Evolutionary conservation across 2,888 invertebrate genomes (phyloP).

Genomic region (Andrena camellia): DNA sequence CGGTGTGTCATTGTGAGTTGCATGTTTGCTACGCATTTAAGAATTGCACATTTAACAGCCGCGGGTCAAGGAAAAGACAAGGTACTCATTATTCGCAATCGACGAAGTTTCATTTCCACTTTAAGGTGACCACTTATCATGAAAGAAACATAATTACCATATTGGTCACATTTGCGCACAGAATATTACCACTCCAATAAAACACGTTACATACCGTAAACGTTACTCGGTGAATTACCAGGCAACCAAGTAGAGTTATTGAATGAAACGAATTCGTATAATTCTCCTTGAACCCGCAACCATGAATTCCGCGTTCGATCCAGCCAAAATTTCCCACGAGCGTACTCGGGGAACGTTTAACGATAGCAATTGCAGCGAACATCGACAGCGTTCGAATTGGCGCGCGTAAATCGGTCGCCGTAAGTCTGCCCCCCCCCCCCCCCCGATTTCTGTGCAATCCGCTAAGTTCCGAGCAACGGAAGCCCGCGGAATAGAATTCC

Average conservation of each 20-base stretch:
- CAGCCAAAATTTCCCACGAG: conserved; percentile 11
- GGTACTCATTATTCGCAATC: conserved; percentile 15
- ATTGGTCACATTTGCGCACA: too few species aligned
- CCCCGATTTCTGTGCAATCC: conserved; percentile 11
- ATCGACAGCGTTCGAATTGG: conserved; percentile 32
- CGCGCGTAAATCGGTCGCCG: conserved; percentile 42
- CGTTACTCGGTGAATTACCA: neutral
- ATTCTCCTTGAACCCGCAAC: neutral
- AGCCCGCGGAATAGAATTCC: conserved; percentile 42
- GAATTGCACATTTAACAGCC: neutral
- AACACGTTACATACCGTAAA: neutral
- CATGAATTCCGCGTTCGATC: conserved; percentile 1
- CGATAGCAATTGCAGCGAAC: conserved; percentile 40
- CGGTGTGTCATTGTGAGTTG: neutral
- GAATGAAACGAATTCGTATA: neutral
- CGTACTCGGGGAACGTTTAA: neutral
- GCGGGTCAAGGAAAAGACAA: conserved; percentile 38
- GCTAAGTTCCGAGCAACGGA: conserved; percentile 24
- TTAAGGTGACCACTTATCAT: neutral
- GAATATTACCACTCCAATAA: too few species aligned
- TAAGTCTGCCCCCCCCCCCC: conserved; percentile 3
- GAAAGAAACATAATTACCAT: neutral
- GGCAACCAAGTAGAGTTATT: neutral
- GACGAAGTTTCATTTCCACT: conserved; percentile 19
- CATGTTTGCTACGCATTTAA: conserved; percentile 6